Base-by-base conservation (phyloP, 2,888 invertebrate genomes). In the Morpho achilles region DNA sequence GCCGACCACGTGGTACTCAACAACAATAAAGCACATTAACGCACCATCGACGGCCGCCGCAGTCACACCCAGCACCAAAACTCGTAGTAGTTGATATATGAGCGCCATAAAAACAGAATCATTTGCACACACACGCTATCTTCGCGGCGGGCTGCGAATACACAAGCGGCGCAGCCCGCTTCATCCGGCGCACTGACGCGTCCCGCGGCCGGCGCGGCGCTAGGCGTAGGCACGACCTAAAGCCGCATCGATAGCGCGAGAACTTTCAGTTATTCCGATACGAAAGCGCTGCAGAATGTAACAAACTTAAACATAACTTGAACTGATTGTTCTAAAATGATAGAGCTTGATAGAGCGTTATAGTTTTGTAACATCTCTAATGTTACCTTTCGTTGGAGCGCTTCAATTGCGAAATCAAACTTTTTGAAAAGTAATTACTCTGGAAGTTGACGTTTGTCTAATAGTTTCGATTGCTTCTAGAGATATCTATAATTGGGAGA, bases 101-200 rank as follows among this genome's bases (percentile, higher is more conserved):
- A 94, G 92, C 94, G 95, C 95, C 94, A 95, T 94, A 94, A 92
- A 93, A 93, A 92, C 92, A 91, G 91, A 92, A 91, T 92, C 94
- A 94, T 94, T 93, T 93, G 93, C 92, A 91, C 89, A 80, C 77
- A 87, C 86, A 84, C 85, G 83, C 72, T 80, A 82, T 78, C 74
- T 74, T 70, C 77, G 82, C 77, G 76, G 88, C 90, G 87, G 87
- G 88, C 89, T 86, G 89, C 88, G 86, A 76, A 71, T 68, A 76
- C 66, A 80, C 79, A 73, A 79, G 77, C 80, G 77, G 75, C 81
- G 81, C 81, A 81, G 80, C 84, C 82, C 82, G 80, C 82, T 77
- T 77, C 82, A 79, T 79, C 77, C 82, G 82, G 80, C 84, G 78
- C 81, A 83, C 84, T 84, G 77, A 69, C 78, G 77, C 61, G 64